Base-by-base conservation (phyloP, 1,140 invertebrate species). In the Drosophila kanapiae region DNA sequence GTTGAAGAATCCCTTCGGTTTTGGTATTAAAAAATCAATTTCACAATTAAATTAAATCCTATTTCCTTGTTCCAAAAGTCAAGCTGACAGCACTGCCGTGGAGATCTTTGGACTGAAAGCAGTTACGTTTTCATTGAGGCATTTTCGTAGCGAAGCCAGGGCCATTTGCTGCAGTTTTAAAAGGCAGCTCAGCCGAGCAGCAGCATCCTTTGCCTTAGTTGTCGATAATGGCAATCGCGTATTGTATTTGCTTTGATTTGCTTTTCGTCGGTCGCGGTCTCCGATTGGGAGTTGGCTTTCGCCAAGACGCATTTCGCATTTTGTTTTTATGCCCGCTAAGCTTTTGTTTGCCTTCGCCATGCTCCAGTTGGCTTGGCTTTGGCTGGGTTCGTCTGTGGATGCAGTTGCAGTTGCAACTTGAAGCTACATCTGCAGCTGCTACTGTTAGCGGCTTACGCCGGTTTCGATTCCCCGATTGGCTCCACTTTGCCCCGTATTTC, bases 161-260 rank as follows among this genome's bases (percentile, higher is more conserved):
- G 29, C 53, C 29, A 69, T 62, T 62, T 69, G 51, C 49, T 69
- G 43, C 53, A 37, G 54, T 23, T 43, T 42, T 43, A 63, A 77
- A 85, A 78, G 82, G 78, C 76, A 84, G 70, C 75, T 72, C 63
- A 69, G 14, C 31, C 18, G 16, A 9, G 16, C n/a, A 3, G 9
- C 51, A 18, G 51, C 11, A 48, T 43, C 58, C 43, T 23, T 47
- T 70, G 68, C 49, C 40, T 71, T 70, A 38, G 64, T 58, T 56
- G 43, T 83, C 83, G 83, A 87, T 86, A 86, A 86, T 86, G 70
- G 76, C 76, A 86, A 86, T 87, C 82, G 83, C 82, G 83, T 82
- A 63, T 86, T 86, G 83, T 85, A 88, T 87, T 86, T 82, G 76
- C 80, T 80, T 86, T 86, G 83, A 86, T 86, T 86, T 86, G 83